Evolutionary conservation across 2,797 vertebrate genomes (phyloP), one percentile per base, ranked within the genome.

Genomic region (Lacerta bilineata): DNA sequence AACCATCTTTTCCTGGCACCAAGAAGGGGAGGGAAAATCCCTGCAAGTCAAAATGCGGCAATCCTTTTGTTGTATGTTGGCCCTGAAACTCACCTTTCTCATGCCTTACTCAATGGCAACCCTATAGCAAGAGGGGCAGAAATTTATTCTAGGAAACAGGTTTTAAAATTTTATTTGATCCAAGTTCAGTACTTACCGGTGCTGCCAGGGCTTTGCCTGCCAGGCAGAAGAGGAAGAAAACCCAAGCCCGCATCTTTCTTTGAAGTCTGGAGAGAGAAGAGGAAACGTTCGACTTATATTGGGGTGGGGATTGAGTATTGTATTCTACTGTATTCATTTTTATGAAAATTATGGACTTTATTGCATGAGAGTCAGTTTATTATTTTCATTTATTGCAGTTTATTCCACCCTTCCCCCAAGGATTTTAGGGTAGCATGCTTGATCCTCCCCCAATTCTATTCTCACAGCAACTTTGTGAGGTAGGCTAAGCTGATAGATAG

Each of bases 181-280:
- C 77, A 61, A 18, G 25, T 66, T 5, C 36, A 1, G 0, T 91
- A 98, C 99, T 99, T 94, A 99, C 99, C 80, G 98, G 98, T 64
- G 97, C 98, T 93, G 98, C 97, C 96, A 98, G 93, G 95, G 98
- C 97, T 94, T 97, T 98, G 95, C 98, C 98, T 83, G 98, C 98
- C 96, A 99, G 98, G 97, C 98, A 99, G 89, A 99, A 94, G 91
- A 99, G 94, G 95, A 99, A 98, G 95, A 99, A 96, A n/a, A 99
- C 96, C 98, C 98, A 99, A 96, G 98, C 95, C 97, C 96, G 98
- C 99, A 99, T 99, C 96, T 96, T 98, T 96, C 96, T 96, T 95
- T 94, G 96, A 95, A 96, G 95, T 89, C 96, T 98, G 95, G 84
- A 94, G 43, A 92, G 71, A 36, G 46, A 87, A 46, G 68, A 93